Conservation (phyloP, 2,113 vertebrate species). For the Protomyctophum bolini region DNA sequence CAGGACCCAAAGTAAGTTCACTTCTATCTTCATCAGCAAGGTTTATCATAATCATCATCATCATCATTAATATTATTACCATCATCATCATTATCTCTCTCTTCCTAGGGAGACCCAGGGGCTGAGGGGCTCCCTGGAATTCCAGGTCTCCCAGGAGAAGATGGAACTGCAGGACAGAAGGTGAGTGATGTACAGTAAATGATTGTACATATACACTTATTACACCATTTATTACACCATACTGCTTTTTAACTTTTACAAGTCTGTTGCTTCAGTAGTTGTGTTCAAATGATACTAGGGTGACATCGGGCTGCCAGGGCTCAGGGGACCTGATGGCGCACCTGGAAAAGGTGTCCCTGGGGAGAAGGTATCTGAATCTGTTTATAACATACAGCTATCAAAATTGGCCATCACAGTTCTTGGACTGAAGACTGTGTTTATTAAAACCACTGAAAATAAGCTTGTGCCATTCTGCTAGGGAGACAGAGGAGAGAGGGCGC, state of each 20-base stretch:
- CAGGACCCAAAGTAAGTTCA: slow-evolving; percentile 76
- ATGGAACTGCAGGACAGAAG: slow-evolving; percentile 74
- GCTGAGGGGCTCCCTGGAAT: slow-evolving; percentile 60
- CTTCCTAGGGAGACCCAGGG: slow-evolving; percentile 74
- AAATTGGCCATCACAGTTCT: too few relatives aligned
- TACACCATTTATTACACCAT: background rate
- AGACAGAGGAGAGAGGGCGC: slow-evolving; percentile 74
- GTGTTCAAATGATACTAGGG: slow-evolving; percentile 60
- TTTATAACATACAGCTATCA: background rate
- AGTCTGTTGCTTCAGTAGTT: slow-evolving; percentile 1
- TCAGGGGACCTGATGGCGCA: slow-evolving; percentile 70
- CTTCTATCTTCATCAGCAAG: background rate
- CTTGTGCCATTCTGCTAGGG: slow-evolving; percentile 61
- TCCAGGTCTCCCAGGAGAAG: slow-evolving; percentile 72
- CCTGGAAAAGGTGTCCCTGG: slow-evolving; percentile 75
- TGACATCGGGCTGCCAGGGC: slow-evolving; percentile 68
- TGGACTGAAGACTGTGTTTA: too few relatives aligned
- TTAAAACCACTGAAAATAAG: background rate
- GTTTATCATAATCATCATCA: background rate
- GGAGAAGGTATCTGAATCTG: slow-evolving; percentile 64
- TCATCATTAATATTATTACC: too few relatives aligned
- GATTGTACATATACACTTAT: background rate
- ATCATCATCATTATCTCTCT: background rate
- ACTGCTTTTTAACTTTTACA: background rate
- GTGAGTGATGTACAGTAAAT: slow-evolving; percentile 43